These are phyloP conservation scores for Atherix ibis DNA, from an alignment of 2,888 invertebrate species.

Conservation along the genomic window DNA sequence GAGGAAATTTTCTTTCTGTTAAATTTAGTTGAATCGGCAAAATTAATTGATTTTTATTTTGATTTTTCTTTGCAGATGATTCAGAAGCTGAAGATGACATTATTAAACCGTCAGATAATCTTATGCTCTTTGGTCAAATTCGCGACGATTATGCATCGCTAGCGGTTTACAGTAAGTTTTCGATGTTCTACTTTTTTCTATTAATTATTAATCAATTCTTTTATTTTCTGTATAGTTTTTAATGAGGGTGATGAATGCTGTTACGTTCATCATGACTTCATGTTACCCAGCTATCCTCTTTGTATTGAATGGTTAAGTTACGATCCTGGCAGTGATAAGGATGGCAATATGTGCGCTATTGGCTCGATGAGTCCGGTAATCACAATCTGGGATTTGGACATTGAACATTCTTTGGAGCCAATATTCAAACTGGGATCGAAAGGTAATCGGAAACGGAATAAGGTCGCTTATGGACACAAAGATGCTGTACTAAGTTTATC, in stretches of 20 bases:
- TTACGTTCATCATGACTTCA: conserved; percentile 87
- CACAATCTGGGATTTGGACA: conserved; percentile 93
- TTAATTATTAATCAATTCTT: conserved; percentile 4
- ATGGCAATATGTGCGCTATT: conserved; percentile 77
- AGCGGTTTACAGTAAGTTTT: conserved; percentile 64
- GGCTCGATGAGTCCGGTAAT: conserved; percentile 87
- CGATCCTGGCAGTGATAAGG: conserved; percentile 55
- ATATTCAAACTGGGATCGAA: conserved; percentile 64
- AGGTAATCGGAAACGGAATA: conserved; percentile 56
- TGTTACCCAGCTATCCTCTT: conserved; percentile 77
- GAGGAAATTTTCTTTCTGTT: too few relatives aligned
- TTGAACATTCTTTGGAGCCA: conserved; percentile 82
- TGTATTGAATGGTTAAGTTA: conserved; percentile 88
- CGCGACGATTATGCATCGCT: conserved; percentile 73
- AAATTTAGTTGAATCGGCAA: too few relatives aligned
- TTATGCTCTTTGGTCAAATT: conserved; percentile 73
- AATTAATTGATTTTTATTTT: too few relatives aligned
- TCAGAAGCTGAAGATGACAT: conserved; percentile 82
- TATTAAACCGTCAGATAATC: conserved; percentile 77
- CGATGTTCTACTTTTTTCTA: conserved; percentile 6
- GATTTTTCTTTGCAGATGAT: conserved; percentile 27
- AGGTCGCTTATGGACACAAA: conserved; percentile 56
- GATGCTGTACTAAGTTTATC: conserved; percentile 83
- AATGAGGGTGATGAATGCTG: conserved; percentile 78
- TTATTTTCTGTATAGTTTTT: conserved; percentile 44